These are phyloP conservation scores for Leptinotarsa defecta DNA, from an alignment of 1,140 invertebrate genomes.

Conservation along the genomic window DNA sequence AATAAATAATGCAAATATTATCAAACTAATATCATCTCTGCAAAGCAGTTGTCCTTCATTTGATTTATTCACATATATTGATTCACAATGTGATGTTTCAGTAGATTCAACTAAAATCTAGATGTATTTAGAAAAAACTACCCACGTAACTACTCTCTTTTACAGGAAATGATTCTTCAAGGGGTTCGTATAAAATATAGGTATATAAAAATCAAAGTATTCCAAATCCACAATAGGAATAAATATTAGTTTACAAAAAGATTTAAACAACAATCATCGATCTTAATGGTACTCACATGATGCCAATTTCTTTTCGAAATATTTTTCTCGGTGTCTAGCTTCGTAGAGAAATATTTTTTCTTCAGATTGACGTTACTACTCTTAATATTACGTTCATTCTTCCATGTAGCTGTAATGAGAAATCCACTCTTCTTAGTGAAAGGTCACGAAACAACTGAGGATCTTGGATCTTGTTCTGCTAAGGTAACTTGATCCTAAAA, in stretches of 20 bases:
- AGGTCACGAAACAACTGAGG: constrained; percentile 31
- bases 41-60: constrained; percentile 25
- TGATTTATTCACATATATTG: constrained; percentile 3
- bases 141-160: no score
- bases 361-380: constrained; percentile 2
- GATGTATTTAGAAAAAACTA: background rate
- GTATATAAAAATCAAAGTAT: no score
- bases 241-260: no score
- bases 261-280: background rate
- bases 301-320: background rate
- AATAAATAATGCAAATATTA: constrained; percentile 26
- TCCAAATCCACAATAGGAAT: no score
- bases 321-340: background rate
- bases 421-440: constrained; percentile 26
- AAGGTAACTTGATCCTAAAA: constrained; percentile 32
- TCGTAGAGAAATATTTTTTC: background rate
- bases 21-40: constrained; percentile 12
- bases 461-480: constrained; percentile 27
- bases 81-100: background rate
- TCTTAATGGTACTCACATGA: constrained; percentile 14
- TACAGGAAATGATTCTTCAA: no score
- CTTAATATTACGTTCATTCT: constrained; percentile 8
- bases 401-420: constrained; percentile 12
- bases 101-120: background rate
- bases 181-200: no score